Conservation (phyloP, 2,113 vertebrate species). For the Chaetorhynchus papuensis region DNA sequence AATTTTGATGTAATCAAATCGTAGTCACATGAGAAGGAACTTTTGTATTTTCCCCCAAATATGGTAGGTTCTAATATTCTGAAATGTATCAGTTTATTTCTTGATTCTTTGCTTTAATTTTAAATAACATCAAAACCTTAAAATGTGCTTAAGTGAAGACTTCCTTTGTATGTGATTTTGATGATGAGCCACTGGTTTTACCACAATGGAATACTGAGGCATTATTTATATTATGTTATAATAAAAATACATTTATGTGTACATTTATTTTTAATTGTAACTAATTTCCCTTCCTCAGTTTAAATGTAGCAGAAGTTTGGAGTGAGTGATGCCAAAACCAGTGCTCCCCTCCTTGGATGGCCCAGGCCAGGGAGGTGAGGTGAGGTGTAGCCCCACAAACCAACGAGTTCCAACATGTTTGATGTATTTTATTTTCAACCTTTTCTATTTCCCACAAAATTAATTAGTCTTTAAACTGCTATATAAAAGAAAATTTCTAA, state of each 20-base stretch:
- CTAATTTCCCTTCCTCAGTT: background rate
- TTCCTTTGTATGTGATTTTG: background rate
- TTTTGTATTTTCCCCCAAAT: background rate
- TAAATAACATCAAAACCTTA: background rate
- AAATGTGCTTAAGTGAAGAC: background rate
- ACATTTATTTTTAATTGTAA: background rate
- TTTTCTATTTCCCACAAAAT: background rate
- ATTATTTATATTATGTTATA: background rate
- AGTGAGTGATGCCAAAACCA: background rate
- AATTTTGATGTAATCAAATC: background rate
- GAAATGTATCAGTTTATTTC: background rate
- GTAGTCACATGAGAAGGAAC: background rate
- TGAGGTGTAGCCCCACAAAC: background rate
- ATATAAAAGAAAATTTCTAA: background rate
- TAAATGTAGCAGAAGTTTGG: background rate
- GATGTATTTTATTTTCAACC: background rate
- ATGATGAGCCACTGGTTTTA: background rate
- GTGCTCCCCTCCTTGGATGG: background rate
- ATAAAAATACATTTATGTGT: background rate
- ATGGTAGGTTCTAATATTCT: background rate
- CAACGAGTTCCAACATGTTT: background rate
- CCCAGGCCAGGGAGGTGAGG: background rate
- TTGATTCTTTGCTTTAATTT: background rate
- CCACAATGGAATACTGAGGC: background rate
- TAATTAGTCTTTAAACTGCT: background rate